Evolutionary conservation across 2,113 vertebrate species (phyloP).

Genomic region (Pantherophis guttatus): DNA sequence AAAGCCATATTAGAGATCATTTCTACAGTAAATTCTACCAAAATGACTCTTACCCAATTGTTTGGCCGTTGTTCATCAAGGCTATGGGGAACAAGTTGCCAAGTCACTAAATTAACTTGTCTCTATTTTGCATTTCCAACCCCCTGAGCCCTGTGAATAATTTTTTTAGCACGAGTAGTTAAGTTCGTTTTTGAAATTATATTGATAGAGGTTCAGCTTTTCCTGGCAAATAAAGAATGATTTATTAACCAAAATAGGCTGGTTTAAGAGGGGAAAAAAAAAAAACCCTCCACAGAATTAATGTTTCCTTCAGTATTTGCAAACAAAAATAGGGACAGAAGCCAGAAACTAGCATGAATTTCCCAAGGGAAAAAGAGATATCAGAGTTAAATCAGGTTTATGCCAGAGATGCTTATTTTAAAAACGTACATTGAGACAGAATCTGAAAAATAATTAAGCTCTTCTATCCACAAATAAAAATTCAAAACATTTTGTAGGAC

Average conservation of each 20-base stretch:
- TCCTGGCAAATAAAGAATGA: slow-evolving; percentile 21
- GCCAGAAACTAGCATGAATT: neutral
- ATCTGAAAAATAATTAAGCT: slow-evolving; percentile 39
- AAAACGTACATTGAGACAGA: neutral
- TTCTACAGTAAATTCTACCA: slow-evolving; percentile 62
- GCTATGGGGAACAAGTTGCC: slow-evolving; percentile 47
- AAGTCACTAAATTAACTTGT: slow-evolving; percentile 51
- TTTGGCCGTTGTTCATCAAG: slow-evolving; percentile 54
- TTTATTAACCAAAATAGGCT: slow-evolving; percentile 30
- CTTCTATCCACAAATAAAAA: neutral
- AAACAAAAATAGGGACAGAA: slow-evolving; percentile 7
- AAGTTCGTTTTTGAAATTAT: slow-evolving; percentile 50
- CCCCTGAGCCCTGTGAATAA: slow-evolving; percentile 40
- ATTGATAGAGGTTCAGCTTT: slow-evolving; percentile 13
- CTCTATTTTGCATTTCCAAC: slow-evolving; percentile 47
- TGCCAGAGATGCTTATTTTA: slow-evolving; percentile 18
- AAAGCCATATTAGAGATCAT: slow-evolving; percentile 60
- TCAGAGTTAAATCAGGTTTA: slow-evolving; percentile 48
- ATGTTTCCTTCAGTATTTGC: neutral
- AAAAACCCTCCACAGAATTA: slow-evolving; percentile 21
- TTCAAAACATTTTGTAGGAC: slow-evolving; percentile 4
- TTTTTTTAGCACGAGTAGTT: slow-evolving; percentile 50
- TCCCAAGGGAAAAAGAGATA: slow-evolving; percentile 52
- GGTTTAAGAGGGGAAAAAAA: neutral
- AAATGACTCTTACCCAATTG: slow-evolving; percentile 54